Evolutionary conservation across 2,888 invertebrate genomes (phyloP).

Genomic region (Ophraella communa): DNA sequence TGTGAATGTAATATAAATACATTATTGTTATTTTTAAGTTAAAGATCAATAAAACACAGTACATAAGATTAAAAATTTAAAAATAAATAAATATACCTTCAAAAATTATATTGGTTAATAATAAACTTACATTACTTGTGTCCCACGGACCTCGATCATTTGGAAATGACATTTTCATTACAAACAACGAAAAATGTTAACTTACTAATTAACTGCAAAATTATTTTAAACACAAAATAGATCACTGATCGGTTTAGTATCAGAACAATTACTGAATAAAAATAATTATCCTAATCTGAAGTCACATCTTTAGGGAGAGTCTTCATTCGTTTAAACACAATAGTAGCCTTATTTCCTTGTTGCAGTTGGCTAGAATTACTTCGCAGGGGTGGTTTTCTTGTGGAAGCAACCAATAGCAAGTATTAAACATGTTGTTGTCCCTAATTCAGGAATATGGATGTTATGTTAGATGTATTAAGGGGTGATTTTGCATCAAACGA

Average conservation of each 20-base stretch:
- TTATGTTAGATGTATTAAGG: constrained; percentile 16
- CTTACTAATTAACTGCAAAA: not conserved
- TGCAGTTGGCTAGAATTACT: constrained; percentile 21
- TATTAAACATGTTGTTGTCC: constrained; percentile 31
- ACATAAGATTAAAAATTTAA: too few species aligned
- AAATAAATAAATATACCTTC: too few species aligned
- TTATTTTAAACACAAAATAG: not conserved
- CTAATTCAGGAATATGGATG: not conserved
- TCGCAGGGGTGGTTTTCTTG: constrained; percentile 33
- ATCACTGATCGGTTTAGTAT: not conserved
- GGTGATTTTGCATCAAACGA: constrained; percentile 17
- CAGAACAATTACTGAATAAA: not conserved
- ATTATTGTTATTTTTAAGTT: too few species aligned
- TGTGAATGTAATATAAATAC: too few species aligned
- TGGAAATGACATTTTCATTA: constrained; percentile 60
- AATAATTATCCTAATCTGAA: not conserved
- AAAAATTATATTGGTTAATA: constrained; percentile 14
- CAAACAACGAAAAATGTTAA: constrained; percentile 26
- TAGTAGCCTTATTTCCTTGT: not conserved
- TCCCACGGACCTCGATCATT: constrained; percentile 58
- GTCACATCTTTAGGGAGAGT: not conserved
- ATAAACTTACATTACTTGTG: constrained; percentile 52
- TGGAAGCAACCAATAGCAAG: constrained; percentile 24
- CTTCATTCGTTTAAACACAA: constrained; percentile 6
- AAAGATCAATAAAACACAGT: too few species aligned